These are phyloP conservation scores for Xiphophorus couchianus DNA, from an alignment of 2,113 vertebrate genomes.

Conservation along the genomic window DNA sequence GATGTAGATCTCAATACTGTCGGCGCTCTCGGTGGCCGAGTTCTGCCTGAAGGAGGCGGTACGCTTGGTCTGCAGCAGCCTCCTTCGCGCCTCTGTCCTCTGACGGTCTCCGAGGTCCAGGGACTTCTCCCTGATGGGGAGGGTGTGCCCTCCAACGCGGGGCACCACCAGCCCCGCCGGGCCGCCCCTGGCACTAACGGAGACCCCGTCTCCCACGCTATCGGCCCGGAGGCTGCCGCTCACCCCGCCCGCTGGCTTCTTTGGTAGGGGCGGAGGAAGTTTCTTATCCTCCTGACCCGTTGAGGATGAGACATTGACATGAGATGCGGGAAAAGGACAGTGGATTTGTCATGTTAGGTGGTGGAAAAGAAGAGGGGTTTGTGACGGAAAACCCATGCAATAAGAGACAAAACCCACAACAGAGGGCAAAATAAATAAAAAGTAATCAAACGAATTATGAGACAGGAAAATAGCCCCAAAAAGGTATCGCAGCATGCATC, in stretches of 20 bases:
- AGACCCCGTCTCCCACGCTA: slow-evolving; percentile 63
- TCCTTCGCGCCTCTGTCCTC: slow-evolving; percentile 92
- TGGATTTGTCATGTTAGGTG: slow-evolving; percentile 21
- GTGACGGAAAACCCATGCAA: slow-evolving; percentile 37
- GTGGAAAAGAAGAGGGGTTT: slow-evolving; percentile 14
- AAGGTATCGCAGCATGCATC: slow-evolving; percentile 44
- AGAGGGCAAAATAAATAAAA: slow-evolving; percentile 6
- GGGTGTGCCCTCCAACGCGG: slow-evolving; percentile 67
- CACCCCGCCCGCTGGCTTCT: slow-evolving; percentile 81
- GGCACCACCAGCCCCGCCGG: slow-evolving; percentile 75
- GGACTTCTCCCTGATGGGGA: slow-evolving; percentile 81
- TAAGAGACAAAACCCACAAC: not conserved
- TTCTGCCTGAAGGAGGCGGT: slow-evolving; percentile 97
- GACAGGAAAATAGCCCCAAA: slow-evolving; percentile 16
- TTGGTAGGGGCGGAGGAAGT: slow-evolving; percentile 84
- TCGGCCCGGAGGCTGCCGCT: slow-evolving; percentile 77
- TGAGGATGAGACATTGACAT: slow-evolving; percentile 28
- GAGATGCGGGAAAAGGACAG: slow-evolving; percentile 31
- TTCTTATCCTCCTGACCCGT: slow-evolving; percentile 81
- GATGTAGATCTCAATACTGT: slow-evolving; percentile 99
- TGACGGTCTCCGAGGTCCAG: slow-evolving; percentile 89
- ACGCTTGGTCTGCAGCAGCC: slow-evolving; percentile 94
- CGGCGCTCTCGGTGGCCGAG: slow-evolving; percentile 97
- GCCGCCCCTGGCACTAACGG: slow-evolving; percentile 50
- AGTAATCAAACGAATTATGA: slow-evolving; percentile 2